These are phyloP conservation scores for Salticus scenicus DNA, from an alignment of 2,888 invertebrate species.

Conservation along the genomic window DNA sequence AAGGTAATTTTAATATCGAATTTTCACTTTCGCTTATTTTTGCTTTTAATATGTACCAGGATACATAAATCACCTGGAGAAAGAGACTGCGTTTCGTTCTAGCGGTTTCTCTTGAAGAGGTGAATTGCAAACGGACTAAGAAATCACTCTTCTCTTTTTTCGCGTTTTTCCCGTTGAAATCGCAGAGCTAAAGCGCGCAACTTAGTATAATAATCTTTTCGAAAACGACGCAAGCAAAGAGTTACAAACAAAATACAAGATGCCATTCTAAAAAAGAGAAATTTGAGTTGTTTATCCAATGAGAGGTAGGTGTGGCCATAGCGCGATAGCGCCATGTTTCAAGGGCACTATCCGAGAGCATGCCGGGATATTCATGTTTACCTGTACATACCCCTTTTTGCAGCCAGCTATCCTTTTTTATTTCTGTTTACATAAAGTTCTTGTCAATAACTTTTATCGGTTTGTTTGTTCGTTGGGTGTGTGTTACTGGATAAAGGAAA, in stretches of 20 bases:
- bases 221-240: slow-evolving; percentile 38
- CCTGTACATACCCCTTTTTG: slow-evolving; percentile 64
- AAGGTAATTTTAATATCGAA: no score
- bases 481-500: slow-evolving; percentile 47
- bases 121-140: no score
- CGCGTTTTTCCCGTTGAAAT: no score
- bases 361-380: slow-evolving; percentile 62
- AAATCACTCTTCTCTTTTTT: no score
- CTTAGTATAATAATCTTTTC: neutral
- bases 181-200: neutral
- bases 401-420: slow-evolving; percentile 39
- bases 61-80: no score
- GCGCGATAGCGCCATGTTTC: slow-evolving; percentile 66
- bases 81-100: no score
- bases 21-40: no score
- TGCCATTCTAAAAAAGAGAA: slow-evolving; percentile 62
- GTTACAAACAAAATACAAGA: slow-evolving; percentile 45
- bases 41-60: no score
- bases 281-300: slow-evolving; percentile 68
- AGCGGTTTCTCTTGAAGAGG: no score
- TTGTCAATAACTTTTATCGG: slow-evolving; percentile 68
- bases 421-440: slow-evolving; percentile 68
- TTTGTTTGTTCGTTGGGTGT: slow-evolving; percentile 64
- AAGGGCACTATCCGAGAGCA: slow-evolving; percentile 52
- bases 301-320: slow-evolving; percentile 62